These are phyloP conservation scores for Aphidoletes aphidimyza DNA, from an alignment of 2,888 invertebrate species.

Conservation along the genomic window DNA sequence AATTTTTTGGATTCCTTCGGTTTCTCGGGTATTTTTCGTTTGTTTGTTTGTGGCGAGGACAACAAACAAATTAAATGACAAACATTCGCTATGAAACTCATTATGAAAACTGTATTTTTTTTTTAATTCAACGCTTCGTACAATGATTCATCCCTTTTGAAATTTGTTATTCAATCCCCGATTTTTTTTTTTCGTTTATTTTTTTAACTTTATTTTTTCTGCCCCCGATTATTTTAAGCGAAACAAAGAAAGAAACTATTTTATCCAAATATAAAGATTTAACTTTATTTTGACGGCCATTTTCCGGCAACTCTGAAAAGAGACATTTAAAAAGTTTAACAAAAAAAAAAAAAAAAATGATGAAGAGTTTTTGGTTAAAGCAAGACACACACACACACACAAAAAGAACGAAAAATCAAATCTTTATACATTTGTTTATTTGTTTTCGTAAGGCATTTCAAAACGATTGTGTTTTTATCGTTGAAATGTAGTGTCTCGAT, in stretches of 20 bases:
- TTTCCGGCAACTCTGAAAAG: neutral
- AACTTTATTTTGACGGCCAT: constrained; percentile 13
- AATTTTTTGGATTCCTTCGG: constrained; percentile 13
- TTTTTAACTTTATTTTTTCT: neutral
- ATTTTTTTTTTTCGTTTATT: neutral
- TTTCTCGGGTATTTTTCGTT: neutral
- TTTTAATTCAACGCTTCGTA: constrained; percentile 40
- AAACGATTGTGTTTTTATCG: constrained; percentile 15
- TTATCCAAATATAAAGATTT: constrained; percentile 15
- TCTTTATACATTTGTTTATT: constrained; percentile 29
- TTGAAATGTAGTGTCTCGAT: constrained; percentile 2
- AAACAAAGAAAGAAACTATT: neutral
- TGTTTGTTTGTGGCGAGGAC: neutral
- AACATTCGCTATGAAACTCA: neutral
- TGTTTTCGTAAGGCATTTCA: neutral
- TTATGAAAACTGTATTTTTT: neutral
- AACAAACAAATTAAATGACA: neutral
- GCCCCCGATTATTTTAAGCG: neutral
- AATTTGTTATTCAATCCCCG: constrained; percentile 42
- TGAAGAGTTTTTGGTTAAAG: neutral
- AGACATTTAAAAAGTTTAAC: too few species aligned
- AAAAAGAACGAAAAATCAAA: constrained; percentile 20
- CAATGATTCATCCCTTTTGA: constrained; percentile 32
- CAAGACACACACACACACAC: neutral
- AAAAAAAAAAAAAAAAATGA: neutral